phyloP scores from a whole-genome alignment of 2,113 vertebrate species.

The Opisthocomus hoazin region DNA sequence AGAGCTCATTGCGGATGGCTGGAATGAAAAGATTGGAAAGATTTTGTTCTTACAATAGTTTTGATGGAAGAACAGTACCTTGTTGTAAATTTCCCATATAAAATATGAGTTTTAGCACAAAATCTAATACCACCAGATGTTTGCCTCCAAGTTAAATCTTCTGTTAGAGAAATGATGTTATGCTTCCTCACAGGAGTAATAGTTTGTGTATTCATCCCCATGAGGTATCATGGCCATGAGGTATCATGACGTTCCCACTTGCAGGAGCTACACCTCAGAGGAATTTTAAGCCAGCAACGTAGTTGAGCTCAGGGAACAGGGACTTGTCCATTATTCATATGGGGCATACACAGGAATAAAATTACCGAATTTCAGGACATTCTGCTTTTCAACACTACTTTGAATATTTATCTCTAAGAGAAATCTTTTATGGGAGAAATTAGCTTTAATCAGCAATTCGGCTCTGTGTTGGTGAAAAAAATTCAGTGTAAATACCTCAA shows the following conservation, averaged over 20 bases:
- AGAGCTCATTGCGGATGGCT: rapidly evolving
- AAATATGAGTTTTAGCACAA: neutral
- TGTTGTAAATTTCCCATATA: neutral
- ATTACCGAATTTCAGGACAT: neutral
- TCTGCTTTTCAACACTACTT: neutral
- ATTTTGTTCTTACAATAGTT: neutral
- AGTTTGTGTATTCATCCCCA: neutral
- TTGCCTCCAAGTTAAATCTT: neutral
- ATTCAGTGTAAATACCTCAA: neutral
- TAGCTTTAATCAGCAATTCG: neutral
- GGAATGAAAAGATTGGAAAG: neutral
- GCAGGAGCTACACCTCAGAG: neutral
- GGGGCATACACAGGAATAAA: neutral
- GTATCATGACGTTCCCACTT: neutral
- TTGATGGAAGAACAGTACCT: neutral
- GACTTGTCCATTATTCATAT: neutral
- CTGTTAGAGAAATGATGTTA: neutral
- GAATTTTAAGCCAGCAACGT: neutral
- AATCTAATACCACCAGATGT: neutral
- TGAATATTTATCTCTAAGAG: neutral
- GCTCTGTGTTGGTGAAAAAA: neutral
- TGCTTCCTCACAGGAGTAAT: neutral
- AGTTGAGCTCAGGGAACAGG: neutral
- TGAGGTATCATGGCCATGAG: neutral
- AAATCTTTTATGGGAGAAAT: neutral